A percentile compares a stretch with the other conserved stretches of the same genome.
phyloP scores from a whole-genome alignment of 2,113 vertebrate genomes.

The Tragulus kanchil region DNA sequence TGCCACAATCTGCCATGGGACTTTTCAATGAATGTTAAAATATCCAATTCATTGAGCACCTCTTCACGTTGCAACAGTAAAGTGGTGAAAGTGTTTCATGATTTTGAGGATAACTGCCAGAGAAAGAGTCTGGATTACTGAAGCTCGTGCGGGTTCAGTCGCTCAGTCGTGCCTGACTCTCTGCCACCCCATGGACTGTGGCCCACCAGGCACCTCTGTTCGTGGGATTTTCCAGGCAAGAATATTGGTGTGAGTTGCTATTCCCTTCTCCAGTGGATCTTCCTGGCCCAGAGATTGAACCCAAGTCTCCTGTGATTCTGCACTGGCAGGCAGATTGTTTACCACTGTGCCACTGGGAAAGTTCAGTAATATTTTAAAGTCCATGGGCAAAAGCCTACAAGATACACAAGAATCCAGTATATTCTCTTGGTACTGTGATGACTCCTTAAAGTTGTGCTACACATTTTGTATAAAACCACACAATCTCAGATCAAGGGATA shows the following conservation, averaged over 20 bases:
- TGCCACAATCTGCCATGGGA: neutral
- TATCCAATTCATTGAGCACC: neutral
- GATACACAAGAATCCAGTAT: neutral
- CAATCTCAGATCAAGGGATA: neutral
- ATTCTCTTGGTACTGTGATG: neutral
- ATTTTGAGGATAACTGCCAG: neutral
- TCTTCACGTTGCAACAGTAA: neutral
- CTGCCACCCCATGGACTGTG: neutral
- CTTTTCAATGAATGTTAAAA: constrained; percentile 5
- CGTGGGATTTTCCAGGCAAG: neutral
- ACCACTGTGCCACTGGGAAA: neutral
- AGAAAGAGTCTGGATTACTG: neutral
- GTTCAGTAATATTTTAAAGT: neutral
- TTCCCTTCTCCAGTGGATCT: neutral
- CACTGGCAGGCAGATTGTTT: neutral
- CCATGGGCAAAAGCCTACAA: neutral
- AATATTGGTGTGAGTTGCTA: fast-evolving
- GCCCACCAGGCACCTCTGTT: neutral
- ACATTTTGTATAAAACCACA: neutral
- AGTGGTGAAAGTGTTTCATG: neutral
- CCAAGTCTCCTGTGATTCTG: neutral
- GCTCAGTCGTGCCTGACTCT: neutral
- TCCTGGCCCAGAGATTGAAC: neutral
- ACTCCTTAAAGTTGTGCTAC: neutral
- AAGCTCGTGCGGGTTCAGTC: neutral